phyloP scores from a whole-genome alignment of 2,888 invertebrate species.

The Psococerastis gibbosa region DNA sequence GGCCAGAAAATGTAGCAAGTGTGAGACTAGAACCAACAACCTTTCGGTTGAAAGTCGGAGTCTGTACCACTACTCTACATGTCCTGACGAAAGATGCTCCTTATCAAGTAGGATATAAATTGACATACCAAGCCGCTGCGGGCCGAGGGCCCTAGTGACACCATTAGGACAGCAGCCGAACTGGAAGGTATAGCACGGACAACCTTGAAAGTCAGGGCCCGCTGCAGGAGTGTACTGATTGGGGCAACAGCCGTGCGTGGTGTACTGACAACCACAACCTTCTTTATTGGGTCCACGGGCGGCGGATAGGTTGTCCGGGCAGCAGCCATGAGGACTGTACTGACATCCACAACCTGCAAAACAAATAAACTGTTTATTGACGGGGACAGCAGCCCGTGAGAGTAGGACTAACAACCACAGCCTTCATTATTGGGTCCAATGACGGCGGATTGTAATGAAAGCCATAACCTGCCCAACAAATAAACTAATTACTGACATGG shows the following conservation, averaged over 20 bases:
- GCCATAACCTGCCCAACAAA: slow-evolving; percentile 56
- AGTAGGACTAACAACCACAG: slow-evolving; percentile 61
- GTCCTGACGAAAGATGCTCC: too few species aligned
- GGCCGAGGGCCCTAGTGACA: slow-evolving; percentile 51
- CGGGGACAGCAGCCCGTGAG: neutral
- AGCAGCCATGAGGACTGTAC: slow-evolving; percentile 60
- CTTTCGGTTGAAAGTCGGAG: too few species aligned
- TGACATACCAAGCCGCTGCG: slow-evolving; percentile 36
- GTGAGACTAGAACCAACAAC: too few species aligned
- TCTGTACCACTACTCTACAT: too few species aligned
- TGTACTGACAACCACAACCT: slow-evolving; percentile 64
- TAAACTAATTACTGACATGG: slow-evolving; percentile 39
- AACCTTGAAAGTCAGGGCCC: slow-evolving; percentile 65
- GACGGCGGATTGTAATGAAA: slow-evolving; percentile 64
- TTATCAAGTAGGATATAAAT: too few species aligned
- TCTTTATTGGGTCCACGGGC: slow-evolving; percentile 61
- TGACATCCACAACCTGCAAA: slow-evolving; percentile 49
- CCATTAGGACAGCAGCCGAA: slow-evolving; percentile 86
- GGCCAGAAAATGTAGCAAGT: too few species aligned
- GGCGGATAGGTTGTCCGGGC: slow-evolving; percentile 60
- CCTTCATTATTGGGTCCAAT: slow-evolving; percentile 65
- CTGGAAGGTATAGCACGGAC: slow-evolving; percentile 65
- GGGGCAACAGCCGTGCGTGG: slow-evolving; percentile 63
- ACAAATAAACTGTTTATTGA: slow-evolving; percentile 23
- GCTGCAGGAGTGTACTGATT: slow-evolving; percentile 55